Evolutionary conservation across 2,113 vertebrate species (phyloP).

Genomic region (Sciurus niger): DNA sequence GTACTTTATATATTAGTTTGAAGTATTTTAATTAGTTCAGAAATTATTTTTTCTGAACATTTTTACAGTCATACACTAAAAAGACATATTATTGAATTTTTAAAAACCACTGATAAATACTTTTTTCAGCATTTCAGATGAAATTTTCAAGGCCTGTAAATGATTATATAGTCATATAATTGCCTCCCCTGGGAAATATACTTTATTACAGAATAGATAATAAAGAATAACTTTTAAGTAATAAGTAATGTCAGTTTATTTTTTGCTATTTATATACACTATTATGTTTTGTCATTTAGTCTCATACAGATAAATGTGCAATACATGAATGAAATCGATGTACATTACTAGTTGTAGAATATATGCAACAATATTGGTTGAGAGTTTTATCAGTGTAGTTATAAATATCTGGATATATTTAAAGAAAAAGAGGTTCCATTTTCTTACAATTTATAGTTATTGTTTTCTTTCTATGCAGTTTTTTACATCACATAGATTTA

Average conservation of each 20-base stretch:
- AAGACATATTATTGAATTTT: slow-evolving; percentile 59
- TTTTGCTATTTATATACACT: slow-evolving; percentile 72
- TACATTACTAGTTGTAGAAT: slow-evolving; percentile 59
- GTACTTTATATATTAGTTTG: slow-evolving; percentile 65
- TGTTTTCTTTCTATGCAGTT: slow-evolving; percentile 30
- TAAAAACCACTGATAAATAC: slow-evolving; percentile 29
- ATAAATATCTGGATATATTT: neutral
- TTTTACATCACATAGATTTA: slow-evolving; percentile 58
- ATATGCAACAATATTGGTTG: slow-evolving; percentile 65
- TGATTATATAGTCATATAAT: slow-evolving; percentile 80
- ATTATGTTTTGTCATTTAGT: slow-evolving; percentile 79
- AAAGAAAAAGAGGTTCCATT: neutral
- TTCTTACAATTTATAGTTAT: slow-evolving; percentile 48
- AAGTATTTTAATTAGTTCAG: slow-evolving; percentile 68
- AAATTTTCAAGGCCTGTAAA: slow-evolving; percentile 71
- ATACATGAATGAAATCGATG: slow-evolving; percentile 69
- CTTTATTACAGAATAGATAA: slow-evolving; percentile 79
- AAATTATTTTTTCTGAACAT: slow-evolving; percentile 69
- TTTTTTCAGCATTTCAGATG: slow-evolving; percentile 45
- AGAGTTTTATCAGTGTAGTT: slow-evolving; percentile 12
- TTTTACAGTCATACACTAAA: slow-evolving; percentile 54
- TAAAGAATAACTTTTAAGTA: slow-evolving; percentile 83
- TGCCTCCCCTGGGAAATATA: slow-evolving; percentile 76
- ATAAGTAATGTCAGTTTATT: slow-evolving; percentile 77
- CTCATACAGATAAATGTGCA: slow-evolving; percentile 67